phyloP scores from a whole-genome alignment of 2,888 invertebrate genomes.

The Eutolmus rufibarbis region DNA sequence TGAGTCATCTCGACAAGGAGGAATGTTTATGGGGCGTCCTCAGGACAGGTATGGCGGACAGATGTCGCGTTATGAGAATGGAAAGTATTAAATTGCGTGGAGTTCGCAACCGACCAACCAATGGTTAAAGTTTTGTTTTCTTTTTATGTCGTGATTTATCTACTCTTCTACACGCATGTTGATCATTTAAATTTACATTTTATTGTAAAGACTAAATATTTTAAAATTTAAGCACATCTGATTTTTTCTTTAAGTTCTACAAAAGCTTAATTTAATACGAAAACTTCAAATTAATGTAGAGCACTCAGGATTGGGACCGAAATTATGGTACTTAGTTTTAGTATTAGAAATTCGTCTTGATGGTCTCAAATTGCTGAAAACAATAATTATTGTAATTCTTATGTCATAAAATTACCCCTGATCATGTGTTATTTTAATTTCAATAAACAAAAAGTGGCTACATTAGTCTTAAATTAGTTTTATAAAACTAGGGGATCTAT shows the following conservation, averaged over 20 bases:
- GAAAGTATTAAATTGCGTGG: constrained; percentile 8
- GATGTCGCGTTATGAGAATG: constrained; percentile 59
- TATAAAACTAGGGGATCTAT: no score
- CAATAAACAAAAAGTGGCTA: no score
- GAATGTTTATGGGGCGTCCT: constrained; percentile 55
- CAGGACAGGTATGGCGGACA: constrained; percentile 60
- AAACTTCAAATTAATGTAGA: neutral
- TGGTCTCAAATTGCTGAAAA: no score
- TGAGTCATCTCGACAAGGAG: constrained; percentile 52
- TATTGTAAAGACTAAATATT: neutral
- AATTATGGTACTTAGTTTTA: neutral
- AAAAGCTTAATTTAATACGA: neutral
- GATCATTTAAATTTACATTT: neutral
- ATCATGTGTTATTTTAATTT: no score
- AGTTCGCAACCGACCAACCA: neutral
- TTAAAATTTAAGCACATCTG: neutral
- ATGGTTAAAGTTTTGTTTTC: neutral
- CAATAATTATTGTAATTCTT: no score
- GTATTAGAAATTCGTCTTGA: no score
- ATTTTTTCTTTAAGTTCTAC: neutral
- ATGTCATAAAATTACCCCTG: no score
- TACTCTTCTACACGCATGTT: neutral
- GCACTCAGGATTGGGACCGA: neutral
- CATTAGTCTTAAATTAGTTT: no score
- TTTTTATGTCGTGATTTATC: neutral